phyloP scores from a whole-genome alignment of 2,797 vertebrate species.

The Crocodylus rhombifer region DNA sequence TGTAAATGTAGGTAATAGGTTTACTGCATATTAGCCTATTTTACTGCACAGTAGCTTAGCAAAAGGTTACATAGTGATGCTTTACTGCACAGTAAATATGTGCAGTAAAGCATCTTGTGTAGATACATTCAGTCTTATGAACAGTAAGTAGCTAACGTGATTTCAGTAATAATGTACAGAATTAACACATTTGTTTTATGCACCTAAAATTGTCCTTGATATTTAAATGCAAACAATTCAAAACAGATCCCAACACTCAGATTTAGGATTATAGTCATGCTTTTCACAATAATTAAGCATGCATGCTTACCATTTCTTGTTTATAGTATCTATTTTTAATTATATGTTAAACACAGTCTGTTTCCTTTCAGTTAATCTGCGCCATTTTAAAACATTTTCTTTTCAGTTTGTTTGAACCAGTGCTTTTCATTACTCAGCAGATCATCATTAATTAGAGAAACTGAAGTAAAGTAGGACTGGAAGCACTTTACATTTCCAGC shows the following conservation, averaged over 20 bases:
- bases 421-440: constrained; percentile 64
- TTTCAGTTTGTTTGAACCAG: constrained; percentile 46
- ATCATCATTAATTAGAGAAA: neutral
- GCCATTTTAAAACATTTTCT: constrained; percentile 52
- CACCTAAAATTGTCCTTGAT: neutral
- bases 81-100: too few species aligned
- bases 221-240: constrained; percentile 71
- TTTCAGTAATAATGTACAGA: neutral
- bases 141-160: neutral
- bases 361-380: constrained; percentile 52
- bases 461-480: neutral
- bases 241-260: neutral
- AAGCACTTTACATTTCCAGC: neutral
- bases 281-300: constrained; percentile 56
- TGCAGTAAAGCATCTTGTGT: neutral
- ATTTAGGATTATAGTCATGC: constrained; percentile 16
- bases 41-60: too few species aligned
- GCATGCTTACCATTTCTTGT: constrained; percentile 44
- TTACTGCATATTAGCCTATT: too few species aligned
- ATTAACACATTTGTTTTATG: neutral
- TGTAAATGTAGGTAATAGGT: too few species aligned
- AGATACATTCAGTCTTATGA: neutral
- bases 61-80: too few species aligned
- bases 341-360: constrained; percentile 54
- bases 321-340: constrained; percentile 63